Conservation (phyloP, 2,888 invertebrate genomes). For the Erpobdella octoculata region DNA sequence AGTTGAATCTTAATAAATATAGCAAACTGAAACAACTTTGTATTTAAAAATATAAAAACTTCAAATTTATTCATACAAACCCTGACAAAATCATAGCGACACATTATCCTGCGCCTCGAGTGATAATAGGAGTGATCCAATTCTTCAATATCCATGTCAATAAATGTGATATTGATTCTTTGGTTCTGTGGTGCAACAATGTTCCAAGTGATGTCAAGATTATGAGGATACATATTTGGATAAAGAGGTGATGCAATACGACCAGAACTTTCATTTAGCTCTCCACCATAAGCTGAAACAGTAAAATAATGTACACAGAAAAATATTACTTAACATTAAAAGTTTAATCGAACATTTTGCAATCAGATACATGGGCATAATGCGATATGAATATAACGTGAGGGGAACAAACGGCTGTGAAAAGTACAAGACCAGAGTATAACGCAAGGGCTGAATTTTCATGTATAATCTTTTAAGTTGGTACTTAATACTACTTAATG, state of each 20-base stretch:
- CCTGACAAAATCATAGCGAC: no score
- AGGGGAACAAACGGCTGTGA: no score
- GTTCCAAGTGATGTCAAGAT: slow-evolving; percentile 74
- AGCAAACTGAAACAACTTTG: no score
- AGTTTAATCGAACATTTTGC: not conserved
- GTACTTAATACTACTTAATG: no score
- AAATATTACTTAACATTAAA: not conserved
- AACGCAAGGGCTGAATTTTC: no score
- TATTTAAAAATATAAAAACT: no score
- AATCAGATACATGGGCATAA: not conserved
- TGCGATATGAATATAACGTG: no score
- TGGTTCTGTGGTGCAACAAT: slow-evolving; percentile 64
- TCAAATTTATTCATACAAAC: no score
- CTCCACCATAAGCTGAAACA: slow-evolving; percentile 19
- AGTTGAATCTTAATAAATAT: no score
- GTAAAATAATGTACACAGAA: not conserved
- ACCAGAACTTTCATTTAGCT: slow-evolving; percentile 1
- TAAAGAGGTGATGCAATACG: slow-evolving; percentile 61
- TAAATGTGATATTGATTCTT: slow-evolving; percentile 74
- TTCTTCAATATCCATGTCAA: slow-evolving; percentile 49
- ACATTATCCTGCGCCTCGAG: no score
- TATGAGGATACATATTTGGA: slow-evolving; percentile 75
- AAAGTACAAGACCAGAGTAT: no score
- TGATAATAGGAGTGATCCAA: slow-evolving; percentile 54
- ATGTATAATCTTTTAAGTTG: no score